Conservation (phyloP, 1,140 invertebrate genomes). For the Nasonia longicornis region DNA sequence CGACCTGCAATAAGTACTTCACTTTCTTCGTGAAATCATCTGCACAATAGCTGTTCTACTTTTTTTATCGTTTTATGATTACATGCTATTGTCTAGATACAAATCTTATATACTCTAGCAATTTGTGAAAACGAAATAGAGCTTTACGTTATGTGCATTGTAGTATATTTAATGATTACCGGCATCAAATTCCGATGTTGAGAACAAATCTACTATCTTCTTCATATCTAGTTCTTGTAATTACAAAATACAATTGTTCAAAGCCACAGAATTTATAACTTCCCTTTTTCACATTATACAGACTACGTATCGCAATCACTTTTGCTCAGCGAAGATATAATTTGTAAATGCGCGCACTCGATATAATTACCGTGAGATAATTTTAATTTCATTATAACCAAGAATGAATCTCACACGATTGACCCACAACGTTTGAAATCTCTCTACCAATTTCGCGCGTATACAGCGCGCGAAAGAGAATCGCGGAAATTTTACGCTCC, state of each 20-base stretch:
- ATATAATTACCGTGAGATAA: not conserved
- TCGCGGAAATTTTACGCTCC: conserved; percentile 33
- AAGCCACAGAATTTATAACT: not conserved
- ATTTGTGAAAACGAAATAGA: not conserved
- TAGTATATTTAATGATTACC: not conserved
- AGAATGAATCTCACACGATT: no score
- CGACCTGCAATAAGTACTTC: not conserved
- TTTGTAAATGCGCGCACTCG: no score
- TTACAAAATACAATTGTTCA: not conserved
- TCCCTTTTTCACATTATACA: not conserved
- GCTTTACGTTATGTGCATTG: not conserved
- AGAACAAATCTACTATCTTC: not conserved
- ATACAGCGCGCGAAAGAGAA: not conserved
- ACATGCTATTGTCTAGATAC: not conserved
- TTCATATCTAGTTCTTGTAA: not conserved
- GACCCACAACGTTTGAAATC: not conserved
- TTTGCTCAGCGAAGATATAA: no score
- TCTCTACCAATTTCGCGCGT: not conserved
- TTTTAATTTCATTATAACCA: no score
- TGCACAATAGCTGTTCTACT: not conserved
- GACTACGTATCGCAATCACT: no score
- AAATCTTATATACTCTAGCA: not conserved
- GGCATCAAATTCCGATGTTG: no score
- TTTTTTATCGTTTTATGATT: conserved; percentile 1
- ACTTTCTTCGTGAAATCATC: conserved; percentile 3